phyloP scores from a whole-genome alignment of 2,888 invertebrate genomes.

The Drosophila eohydei region DNA sequence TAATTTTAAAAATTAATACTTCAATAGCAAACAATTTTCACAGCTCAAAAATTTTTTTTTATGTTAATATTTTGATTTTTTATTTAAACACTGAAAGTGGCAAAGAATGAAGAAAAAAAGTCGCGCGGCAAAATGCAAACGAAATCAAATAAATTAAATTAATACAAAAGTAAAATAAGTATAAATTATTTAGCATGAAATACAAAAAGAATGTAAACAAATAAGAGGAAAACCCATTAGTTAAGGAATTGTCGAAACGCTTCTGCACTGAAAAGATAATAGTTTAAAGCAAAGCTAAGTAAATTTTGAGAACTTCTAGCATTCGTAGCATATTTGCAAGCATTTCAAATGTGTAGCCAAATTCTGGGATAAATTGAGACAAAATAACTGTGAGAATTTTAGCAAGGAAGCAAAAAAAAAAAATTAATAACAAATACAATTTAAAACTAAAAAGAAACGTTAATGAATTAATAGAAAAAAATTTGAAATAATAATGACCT shows the following conservation, averaged over 20 bases:
- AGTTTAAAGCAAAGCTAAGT: constrained; percentile 67
- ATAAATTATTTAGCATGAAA: constrained; percentile 44
- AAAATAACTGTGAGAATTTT: constrained; percentile 45
- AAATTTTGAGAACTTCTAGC: constrained; percentile 45
- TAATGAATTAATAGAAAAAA: constrained; percentile 24
- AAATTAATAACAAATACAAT: constrained; percentile 27
- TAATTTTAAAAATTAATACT: constrained; percentile 65
- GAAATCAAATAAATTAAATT: constrained; percentile 28
- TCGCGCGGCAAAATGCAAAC: constrained; percentile 47
- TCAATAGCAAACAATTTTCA: constrained; percentile 52
- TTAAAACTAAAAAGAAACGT: constrained; percentile 33
- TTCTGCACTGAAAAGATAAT: constrained; percentile 64
- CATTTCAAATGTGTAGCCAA: constrained; percentile 74
- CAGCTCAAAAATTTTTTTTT: constrained; percentile 33
- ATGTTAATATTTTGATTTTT: constrained; percentile 44
- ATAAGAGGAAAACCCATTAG: constrained; percentile 22
- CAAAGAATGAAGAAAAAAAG: constrained; percentile 37
- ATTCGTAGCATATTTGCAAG: constrained; percentile 55
- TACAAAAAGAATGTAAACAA: constrained; percentile 40
- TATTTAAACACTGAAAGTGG: constrained; percentile 66
- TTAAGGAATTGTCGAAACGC: constrained; percentile 60
- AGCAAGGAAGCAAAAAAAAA: constrained; percentile 45
- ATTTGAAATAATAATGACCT: constrained; percentile 34
- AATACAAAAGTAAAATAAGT: constrained; percentile 24
- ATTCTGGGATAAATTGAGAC: constrained; percentile 49